These are phyloP conservation scores for Podarcis lilfordi DNA, from an alignment of 2,797 vertebrate genomes.

Conservation along the genomic window DNA sequence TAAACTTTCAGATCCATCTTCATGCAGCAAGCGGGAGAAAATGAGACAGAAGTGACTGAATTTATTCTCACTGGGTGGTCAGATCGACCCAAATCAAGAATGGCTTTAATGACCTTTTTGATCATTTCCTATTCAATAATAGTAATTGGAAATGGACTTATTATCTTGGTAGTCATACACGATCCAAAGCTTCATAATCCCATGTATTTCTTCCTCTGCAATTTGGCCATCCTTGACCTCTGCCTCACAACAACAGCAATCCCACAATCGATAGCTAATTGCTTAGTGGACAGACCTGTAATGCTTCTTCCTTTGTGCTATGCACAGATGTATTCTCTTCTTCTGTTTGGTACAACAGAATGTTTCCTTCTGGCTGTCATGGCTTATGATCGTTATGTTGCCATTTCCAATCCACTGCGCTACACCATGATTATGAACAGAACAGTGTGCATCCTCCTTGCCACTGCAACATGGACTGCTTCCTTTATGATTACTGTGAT, in stretches of 20 bases:
- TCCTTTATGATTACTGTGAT: neutral
- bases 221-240: neutral
- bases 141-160: neutral
- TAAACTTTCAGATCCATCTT: neutral
- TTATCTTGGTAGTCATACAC: neutral
- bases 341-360: neutral
- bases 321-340: neutral
- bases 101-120: neutral
- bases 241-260: neutral
- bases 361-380: neutral
- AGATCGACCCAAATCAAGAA: neutral
- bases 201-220: conserved; percentile 4
- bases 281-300: neutral
- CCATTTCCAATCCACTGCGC: conserved; percentile 35
- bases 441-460: neutral
- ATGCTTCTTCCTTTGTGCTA: neutral
- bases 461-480: neutral
- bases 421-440: neutral
- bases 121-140: neutral
- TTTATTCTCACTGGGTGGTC: neutral
- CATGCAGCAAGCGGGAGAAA: neutral
- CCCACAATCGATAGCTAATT: neutral
- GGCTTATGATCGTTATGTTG: conserved; percentile 33
- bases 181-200: neutral
- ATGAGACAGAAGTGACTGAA: neutral